Evolutionary conservation across 1,140 invertebrate species (phyloP), one percentile per base, ranked within the genome.

Genomic region (Drosophila kanapiae): DNA sequence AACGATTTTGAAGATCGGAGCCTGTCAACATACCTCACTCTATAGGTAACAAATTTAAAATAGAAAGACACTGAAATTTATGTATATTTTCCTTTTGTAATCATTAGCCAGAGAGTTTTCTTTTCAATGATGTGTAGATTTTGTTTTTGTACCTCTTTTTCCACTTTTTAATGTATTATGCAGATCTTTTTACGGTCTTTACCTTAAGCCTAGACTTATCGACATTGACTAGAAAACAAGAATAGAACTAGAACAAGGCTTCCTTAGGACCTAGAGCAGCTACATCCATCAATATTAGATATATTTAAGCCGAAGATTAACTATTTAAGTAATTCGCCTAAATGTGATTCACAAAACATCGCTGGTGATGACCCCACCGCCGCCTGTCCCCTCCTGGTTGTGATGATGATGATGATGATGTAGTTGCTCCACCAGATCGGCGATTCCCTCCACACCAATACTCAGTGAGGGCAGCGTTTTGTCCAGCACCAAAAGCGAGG

Each of bases 401-500:
- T 68, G 62, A 23, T 79, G 57, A 57, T 78, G 63, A n/a, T 69
- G 54, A 13, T 62, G 58, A 23, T 75, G 51, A 67, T 88, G 84
- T 54, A 84, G 77, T 27, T 84, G 84, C 61, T 85, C 82, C 3
- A 91, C 80, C 3, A 92, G 74, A 60, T 92, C 88, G 11, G 72
- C 77, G 8, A 91, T 88, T 5, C 81, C 86, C 29, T 87, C 85
- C 7, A 92, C 76, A 0, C 82, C 86, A 8, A 91, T 90, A 51
- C 85, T 91, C 18, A 91, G 33, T 16, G 90, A 80, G 35, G 86
- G 91, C 71, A 90, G 62, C 53, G 85, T 56, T 33, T 91, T 91
- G n/a, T 92, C 91, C 60, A 92, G 65, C 67, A 91, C 90, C 37
- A 91, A 61, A 29, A 91, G 57, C 1, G 88, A 88, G 3, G 88